Conservation (phyloP, 35 echinoderm and acorn worm genomes). For the Lytechinus variegatus region DNA sequence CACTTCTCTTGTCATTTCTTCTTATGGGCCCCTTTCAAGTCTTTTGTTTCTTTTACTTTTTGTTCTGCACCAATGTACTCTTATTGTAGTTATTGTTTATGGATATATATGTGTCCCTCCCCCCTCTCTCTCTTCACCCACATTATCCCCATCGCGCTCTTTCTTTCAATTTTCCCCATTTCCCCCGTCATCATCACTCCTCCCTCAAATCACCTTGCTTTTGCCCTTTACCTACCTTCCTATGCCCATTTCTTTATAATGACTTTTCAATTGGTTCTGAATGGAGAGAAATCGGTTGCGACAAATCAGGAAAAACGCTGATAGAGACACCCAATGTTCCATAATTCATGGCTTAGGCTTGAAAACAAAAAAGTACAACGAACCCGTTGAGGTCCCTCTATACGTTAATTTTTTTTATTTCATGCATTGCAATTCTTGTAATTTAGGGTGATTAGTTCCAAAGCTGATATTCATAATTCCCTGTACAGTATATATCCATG, state of each 20-base stretch:
- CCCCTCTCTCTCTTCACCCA: not conserved
- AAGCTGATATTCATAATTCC: not conserved
- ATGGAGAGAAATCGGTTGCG: not conserved
- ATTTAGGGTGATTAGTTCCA: not conserved
- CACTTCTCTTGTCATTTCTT: too few relatives aligned
- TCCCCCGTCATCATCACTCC: not conserved
- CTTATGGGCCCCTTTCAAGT: too few relatives aligned
- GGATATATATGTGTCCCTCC: not conserved
- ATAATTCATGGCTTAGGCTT: not conserved
- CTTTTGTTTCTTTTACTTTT: too few relatives aligned
- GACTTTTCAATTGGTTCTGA: constrained; percentile 18
- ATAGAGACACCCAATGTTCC: not conserved
- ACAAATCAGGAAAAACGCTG: not conserved
- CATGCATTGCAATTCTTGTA: not conserved
- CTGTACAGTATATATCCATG: too few relatives aligned
- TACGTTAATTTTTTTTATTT: not conserved
- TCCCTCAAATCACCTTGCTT: not conserved
- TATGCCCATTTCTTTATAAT: not conserved
- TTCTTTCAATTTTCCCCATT: not conserved
- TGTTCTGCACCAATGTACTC: too few relatives aligned
- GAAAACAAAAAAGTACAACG: not conserved
- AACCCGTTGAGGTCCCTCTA: not conserved
- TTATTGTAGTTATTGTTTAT: too few relatives aligned
- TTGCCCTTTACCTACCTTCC: not conserved
- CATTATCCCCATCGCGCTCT: not conserved